Evolutionary conservation across 1,140 invertebrate genomes (phyloP), one percentile per base, ranked within the genome.

Genomic region (Panagrolaimus sp.): DNA sequence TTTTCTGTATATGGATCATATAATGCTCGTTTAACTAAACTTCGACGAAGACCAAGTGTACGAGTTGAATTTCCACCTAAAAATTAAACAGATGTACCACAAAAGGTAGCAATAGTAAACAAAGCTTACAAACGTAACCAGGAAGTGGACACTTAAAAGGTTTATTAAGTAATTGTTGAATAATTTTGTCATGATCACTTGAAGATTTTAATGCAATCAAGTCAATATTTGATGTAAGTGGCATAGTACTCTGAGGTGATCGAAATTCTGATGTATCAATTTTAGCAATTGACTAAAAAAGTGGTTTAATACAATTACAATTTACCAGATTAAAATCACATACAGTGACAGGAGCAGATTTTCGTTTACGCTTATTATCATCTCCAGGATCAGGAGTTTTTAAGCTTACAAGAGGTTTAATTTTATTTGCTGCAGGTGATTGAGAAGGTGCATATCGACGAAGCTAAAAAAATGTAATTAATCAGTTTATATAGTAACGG

Each of bases 131-230:
- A 80, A 83, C 83, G 85, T 97, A 98, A 78, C 95, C 93, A 14
- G 90, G 89, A 70, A 97, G 91, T 5, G 96, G 95, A 61, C 96
- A 90, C 86, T 92, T 91, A 80, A 98, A 98, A 7, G 93, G 92
- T 27, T 67, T 66, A 1, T 68, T 53, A 11, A 82, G 48, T 5
- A 82, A 42, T 23, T 74, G 75, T 23, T 71, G 65, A 27, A 82
- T 80, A n/a, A 82, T 74, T 5, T 67, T 76, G 16, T 82, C 81
- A 44, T 82, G 80, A 23, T 77, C 73, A 63, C 61, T 48, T 51
- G 48, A 46, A 27, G 27, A 46, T 14, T 65, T 47, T 27, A 57
- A 25, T 9, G 51, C 51, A 20, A 57, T 25, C 0, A 57, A 9
- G 27, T 68, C 61, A 53, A 63, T 23, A 48, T 68, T 47, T 23